phyloP scores from a whole-genome alignment of 1,140 invertebrate genomes.

The Halictus rubicundus region DNA sequence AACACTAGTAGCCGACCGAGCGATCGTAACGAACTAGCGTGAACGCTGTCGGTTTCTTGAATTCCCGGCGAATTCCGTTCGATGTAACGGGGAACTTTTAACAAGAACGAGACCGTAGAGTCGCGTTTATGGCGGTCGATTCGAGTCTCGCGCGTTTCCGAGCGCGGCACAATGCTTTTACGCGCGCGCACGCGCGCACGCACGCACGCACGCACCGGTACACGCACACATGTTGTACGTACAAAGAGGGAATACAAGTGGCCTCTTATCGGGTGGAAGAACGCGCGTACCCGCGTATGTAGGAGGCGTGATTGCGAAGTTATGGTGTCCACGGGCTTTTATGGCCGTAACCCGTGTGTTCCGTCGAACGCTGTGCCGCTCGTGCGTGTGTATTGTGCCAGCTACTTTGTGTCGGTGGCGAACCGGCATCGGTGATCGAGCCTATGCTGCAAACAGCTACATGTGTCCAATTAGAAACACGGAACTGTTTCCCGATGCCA shows the following conservation, averaged over 20 bases:
- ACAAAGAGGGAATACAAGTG: constrained; percentile 33
- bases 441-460: constrained; percentile 70
- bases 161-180: constrained; percentile 26
- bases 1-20: not conserved
- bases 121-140: not conserved
- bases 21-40: not conserved
- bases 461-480: constrained; percentile 75
- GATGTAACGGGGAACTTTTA: constrained; percentile 1
- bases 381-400: constrained; percentile 4
- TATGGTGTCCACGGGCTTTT: constrained; percentile 65
- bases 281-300: constrained; percentile 50
- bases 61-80: not conserved
- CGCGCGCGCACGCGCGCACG: constrained; percentile 8
- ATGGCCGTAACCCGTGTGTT: constrained; percentile 36
- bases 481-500: constrained; percentile 64
- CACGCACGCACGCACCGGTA: not conserved
- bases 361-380: constrained; percentile 16
- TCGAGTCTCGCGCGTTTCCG: constrained; percentile 1
- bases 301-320: constrained; percentile 61
- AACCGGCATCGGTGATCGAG: constrained; percentile 41
- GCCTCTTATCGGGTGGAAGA: constrained; percentile 56
- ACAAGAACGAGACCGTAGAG: constrained; percentile 6
- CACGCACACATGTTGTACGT: not conserved
- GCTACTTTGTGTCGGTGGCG: constrained; percentile 1
- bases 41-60: not conserved